Percentiles rank a stretch among this genome's conserved stretches.
Evolutionary conservation across 35 echinoderm and acorn worm species (phyloP).

Genomic region (Nesometra sesokonis): DNA sequence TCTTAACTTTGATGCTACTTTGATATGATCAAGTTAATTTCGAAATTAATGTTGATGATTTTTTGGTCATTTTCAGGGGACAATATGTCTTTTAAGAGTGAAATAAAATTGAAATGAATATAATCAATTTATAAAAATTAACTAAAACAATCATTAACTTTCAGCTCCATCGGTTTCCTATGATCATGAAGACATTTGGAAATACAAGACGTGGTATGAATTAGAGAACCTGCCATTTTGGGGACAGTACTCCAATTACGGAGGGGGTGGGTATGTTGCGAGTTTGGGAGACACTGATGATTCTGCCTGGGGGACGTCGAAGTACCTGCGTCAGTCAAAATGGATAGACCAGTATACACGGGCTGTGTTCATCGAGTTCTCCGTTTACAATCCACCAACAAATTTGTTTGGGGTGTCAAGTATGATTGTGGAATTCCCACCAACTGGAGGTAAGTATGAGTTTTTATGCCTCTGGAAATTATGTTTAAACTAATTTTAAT

Average conservation of each 20-base stretch:
- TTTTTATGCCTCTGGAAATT: no score
- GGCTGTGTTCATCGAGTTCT: conserved; percentile 71
- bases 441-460: conserved; percentile 54
- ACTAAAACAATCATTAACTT: no score
- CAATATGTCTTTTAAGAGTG: no score
- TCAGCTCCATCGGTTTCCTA: not conserved
- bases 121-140: no score
- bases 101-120: no score
- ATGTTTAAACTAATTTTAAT: no score
- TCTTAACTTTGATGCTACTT: no score
- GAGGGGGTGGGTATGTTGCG: conserved; percentile 65
- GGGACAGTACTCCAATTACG: conserved; percentile 48
- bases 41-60: no score
- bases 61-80: no score
- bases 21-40: no score
- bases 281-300: conserved; percentile 43
- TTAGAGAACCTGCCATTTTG: conserved; percentile 10
- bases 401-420: conserved; percentile 49
- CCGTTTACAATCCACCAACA: conserved; percentile 59
- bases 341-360: conserved; percentile 83
- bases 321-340: conserved; percentile 45
- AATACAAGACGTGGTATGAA: conserved; percentile 58
- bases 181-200: conserved; percentile 51
- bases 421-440: conserved; percentile 52
- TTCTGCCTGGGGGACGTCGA: conserved; percentile 36